phyloP scores from a whole-genome alignment of 2,797 vertebrate species.

The Pseudomugil tenellus region DNA sequence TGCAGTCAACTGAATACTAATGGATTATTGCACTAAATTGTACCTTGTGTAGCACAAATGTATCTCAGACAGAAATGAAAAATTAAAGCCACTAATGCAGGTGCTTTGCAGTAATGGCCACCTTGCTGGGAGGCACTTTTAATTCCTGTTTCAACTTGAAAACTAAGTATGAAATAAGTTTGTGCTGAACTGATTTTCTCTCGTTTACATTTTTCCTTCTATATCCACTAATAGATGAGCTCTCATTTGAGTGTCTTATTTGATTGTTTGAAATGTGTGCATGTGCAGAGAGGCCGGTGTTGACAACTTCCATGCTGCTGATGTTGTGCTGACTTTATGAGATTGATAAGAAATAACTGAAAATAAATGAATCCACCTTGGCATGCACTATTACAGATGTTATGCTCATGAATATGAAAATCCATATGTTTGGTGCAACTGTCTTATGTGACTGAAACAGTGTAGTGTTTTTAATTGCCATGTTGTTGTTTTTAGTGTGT shows the following conservation, averaged over 20 bases:
- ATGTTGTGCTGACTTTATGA: constrained; percentile 51
- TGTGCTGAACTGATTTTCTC: constrained; percentile 8
- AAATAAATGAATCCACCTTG: constrained; percentile 64
- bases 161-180: constrained; percentile 10
- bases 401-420: constrained; percentile 66
- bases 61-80: constrained; percentile 16
- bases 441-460: constrained; percentile 11
- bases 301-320: constrained; percentile 72
- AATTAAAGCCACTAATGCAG: constrained; percentile 2
- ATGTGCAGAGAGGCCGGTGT: constrained; percentile 9
- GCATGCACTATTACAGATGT: constrained; percentile 46
- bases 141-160: neutral
- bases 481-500: neutral
- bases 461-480: neutral
- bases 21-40: constrained; percentile 30
- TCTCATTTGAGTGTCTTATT: constrained; percentile 46
- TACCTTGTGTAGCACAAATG: constrained; percentile 32
- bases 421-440: constrained; percentile 24
- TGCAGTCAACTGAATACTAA: constrained; percentile 34
- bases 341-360: constrained; percentile 19
- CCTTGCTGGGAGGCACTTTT: neutral
- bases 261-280: constrained; percentile 52
- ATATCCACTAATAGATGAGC: constrained; percentile 16
- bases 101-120: neutral
- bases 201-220: constrained; percentile 41